Evolutionary conservation across 64 coral and sea anemone genomes (phyloP), one percentile per base, ranked within the genome.

Genomic region (Platygyra sinensis): DNA sequence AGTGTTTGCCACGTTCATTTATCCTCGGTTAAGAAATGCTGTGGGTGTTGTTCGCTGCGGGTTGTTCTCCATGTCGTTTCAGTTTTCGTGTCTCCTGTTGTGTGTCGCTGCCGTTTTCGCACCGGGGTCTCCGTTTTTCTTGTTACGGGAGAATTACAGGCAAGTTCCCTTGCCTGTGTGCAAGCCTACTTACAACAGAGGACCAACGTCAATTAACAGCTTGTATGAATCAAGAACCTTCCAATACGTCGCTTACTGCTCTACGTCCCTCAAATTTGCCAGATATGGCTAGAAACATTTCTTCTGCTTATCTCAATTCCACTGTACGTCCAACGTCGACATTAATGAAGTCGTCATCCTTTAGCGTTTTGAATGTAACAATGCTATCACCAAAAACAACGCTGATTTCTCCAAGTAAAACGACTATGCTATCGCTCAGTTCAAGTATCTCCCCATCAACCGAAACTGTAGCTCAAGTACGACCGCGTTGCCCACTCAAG

Each of bases 31-130:
- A 50, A 93, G 97, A 28, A 74, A 80, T 67, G 64, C 57, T 4
- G 72, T 99, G 60, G 97, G 97, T 24, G 63, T 99, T 13, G 94
- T 99, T 18, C 88, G 94, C 27, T 92, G 91, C 30, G 97, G 97
- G 24, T 30, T 99, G 22, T 93, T 99, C 28, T 96, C 94, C 38
- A 96, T 87, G 72, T 95, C 94, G 8, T 28, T 92, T 20, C 97
- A 99, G 79, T 93, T 99, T 91, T 51, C 69, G 22, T 96, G 91
- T 38, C 89, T 99, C 72, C 59, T 91, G 28, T 77, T 99, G 67
- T 99, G 97, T 71, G 77, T 95, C 10, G 91, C 76, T 22, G 87
- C 88, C 29, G 88, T 99, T 5, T 96, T 95, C 82, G 88, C 97
- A 18, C 97, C 97, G 10, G 97, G 97, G 19, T 95, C 94, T 28